Base-by-base conservation (phyloP, 2,113 vertebrate species). In the Myxocyprinus asiaticus region DNA sequence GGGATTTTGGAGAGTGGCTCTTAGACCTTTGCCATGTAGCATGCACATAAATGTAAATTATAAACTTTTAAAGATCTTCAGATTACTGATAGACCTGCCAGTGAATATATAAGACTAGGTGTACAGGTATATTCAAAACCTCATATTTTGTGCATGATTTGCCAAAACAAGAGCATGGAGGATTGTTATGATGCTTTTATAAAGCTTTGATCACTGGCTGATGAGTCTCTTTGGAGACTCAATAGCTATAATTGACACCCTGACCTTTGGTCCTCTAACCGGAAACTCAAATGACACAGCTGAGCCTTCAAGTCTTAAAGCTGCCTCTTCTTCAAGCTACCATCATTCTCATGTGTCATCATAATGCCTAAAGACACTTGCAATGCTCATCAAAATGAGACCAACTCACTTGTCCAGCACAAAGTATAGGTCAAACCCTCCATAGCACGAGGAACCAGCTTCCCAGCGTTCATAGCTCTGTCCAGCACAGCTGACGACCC, bases 351-450 rank as follows among this genome's bases (percentile, higher is more conserved):
- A 8, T 12, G 17, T 47, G 45, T 10, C 53, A 59, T 33, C 42
- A 2, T 3, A 56, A 44, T 8, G 4, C 8, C 22, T 7, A 22
- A 14, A 77, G 14, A 78, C 9, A 33, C 22, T 33, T 3, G 22
- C 22, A 33, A 33, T 33, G 22, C 22, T 33, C 22, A 33, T 9
- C 2, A 10, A 63, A 74, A 50, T 50, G 61, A 9, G 17, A 67
- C 22, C 22, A 14, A 98, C 97, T 98, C 93, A 98, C 97, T 98
- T 98, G 94, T 98, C 97, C 82, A 98, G 87, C 67, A 98, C 94
- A 92, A 98, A 98, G 91, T 96, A 98, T 44, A 98, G 89, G 89
- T 98, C 97, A 86, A 98, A 98, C 78, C 96, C 96, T 15, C 97
- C 97, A 0, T 97, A 98, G 93, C 97, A 98, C 81, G 97, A 96